Evolutionary conservation across 2,113 vertebrate species (phyloP), one percentile per base, ranked within the genome.

Genomic region (Vireo altiloquus): DNA sequence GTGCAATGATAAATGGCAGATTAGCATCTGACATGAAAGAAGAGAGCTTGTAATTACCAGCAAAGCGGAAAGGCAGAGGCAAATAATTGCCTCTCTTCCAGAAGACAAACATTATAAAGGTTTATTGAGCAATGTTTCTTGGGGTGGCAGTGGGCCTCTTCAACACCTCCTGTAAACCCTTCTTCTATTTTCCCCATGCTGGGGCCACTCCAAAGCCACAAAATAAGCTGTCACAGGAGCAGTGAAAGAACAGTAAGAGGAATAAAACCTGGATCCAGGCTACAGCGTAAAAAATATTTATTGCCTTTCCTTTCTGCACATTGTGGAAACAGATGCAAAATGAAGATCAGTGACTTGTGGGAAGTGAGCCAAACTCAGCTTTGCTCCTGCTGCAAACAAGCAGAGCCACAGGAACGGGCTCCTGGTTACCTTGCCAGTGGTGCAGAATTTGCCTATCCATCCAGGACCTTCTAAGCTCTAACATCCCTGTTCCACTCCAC

Each of bases 281-380:
- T 86, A 79, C 1, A 3, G 81, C 56, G 53, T 69, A 91, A 89
- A 91, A 89, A 96, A 93, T 84, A 95, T 94, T 95, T 84, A 96
- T 75, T 79, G 77, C 44, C n/a, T 79, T 80, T 82, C 44, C 68
- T 89, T 83, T 93, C 70, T 60, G 64, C 60, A 74, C 68, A 12
- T 16, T 70, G 72, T 83, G 53, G 57, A 93, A 88, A 81, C 49
- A 83, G 69, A 81, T 68, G 72, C 76, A 92, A 65, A 72, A 65
- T 53, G 46, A 70, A 79, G 68, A 44, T 92, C 74, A 72, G 75
- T 23, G 92, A 65, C 66, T 56, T 33, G 39, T 37, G 60, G 75
- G 93, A 92, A 44, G 27, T 0, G 2, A 92, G 82, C 63, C 90
- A 74, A 94, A 80, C 61, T 5, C 75, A 52, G 47, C 52, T 80